Evolutionary conservation across 2,888 invertebrate genomes (phyloP), one percentile per base, ranked within the genome.

Genomic region (Drosophila kokeensis): DNA sequence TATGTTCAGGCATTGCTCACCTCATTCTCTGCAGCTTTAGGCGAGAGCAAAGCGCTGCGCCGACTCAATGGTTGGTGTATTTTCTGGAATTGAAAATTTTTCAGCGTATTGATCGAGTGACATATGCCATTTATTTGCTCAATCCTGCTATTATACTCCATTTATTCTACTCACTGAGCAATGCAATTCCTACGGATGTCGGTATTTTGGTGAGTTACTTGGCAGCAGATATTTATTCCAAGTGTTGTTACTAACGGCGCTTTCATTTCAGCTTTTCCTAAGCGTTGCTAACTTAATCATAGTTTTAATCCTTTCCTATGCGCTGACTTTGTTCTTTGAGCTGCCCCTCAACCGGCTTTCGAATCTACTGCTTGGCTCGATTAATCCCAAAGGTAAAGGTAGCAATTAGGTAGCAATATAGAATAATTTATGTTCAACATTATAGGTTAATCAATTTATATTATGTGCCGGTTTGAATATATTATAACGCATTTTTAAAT

Each of bases 121-220:
- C 70, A 11, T 82, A 70, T 55, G 72, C 69, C 27, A 29, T 82
- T 27, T 82, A 80, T 36, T 50, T 82, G 49, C 30, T 82, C 2
- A 82, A 84, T 59, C 77, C 85, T 0, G 15, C 63, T 7, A 36
- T 84, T 13, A 77, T 80, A 7, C n/a, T 67, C 0, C 53, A 58
- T 29, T 58, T 67, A n/a, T 69, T 63, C 21, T 77, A 77, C 24
- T 54, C 69, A 1, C 49, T 73, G 10, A 63, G 54, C 30, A 11
- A 29, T 8, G 52, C n/a, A 4, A 27, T 82, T 10, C 49, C 65
- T 0, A 2, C 82, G 13, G 82, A 82, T 38, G 1, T 2, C 0
- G 30, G 15, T 27, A 10, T 74, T 42, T 29, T 82, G 63, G 82
- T 72, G 30, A 65, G 78, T 50, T 10, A 27, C 18, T 13, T 45